Base-by-base conservation (phyloP, 2,888 invertebrate genomes). In the Phyllotreta striolata region DNA sequence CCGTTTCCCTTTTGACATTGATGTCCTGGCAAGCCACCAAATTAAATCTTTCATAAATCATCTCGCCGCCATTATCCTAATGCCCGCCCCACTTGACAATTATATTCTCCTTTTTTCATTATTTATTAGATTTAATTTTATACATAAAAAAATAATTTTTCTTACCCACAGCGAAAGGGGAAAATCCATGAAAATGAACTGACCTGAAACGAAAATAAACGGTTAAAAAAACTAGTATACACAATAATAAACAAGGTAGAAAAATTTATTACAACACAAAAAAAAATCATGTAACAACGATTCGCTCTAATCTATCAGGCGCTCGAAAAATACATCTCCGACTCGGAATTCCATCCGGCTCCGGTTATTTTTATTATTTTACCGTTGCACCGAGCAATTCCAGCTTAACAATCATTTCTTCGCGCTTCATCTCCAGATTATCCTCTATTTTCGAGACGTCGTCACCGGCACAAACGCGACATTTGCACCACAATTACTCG, bases 21-120 rank as follows among this genome's bases (percentile, higher is more conserved):
- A 70, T 63, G 66, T 66, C 62, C 63, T 70, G 70, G 70, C 70
- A 64, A 49, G 41, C 58, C 24, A 62, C 70, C 70, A 69, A 69
- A 47, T 64, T 41, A 61, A 63, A 62, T 69, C 66, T 51, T 65
- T 66, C 66, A 70, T 70, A 70, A 70, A 70, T 70, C 70, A 70
- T 40, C 37, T 57, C 57, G 62, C 66, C 66, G 68, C 68, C 70
- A 66, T 52, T 46, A 47, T 43, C 7, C 46, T 46, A 39, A 9
- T n/a, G 10, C 13, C 37, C 47, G 47, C 9, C 9, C 10, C 13
- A 8, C 13, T 14, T 47, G 13, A 10, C 41, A 10, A 10, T 47
- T 51, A 40, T 63, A 40, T 49, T 49, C 24, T 55, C 46, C n/a
- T 62, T 56, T 37, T 34, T 38, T 54, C 54, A 49, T 56, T 47